A percentile compares a stretch with the other conserved stretches of the same genome.
phyloP scores from a whole-genome alignment of 2,888 invertebrate species.

The Melanostoma mellinum region DNA sequence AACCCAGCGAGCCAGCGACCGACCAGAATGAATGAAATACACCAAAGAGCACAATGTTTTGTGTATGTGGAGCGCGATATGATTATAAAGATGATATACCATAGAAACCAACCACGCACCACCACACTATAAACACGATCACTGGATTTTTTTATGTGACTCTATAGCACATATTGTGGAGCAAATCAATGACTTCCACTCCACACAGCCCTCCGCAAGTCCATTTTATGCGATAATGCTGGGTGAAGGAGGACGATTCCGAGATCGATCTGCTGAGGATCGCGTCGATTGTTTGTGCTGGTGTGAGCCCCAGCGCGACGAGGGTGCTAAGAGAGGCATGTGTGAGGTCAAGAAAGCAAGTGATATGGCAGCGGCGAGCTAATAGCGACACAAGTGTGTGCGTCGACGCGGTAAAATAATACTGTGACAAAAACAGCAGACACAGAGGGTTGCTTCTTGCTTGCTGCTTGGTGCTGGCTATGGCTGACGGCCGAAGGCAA shows the following conservation, averaged over 20 bases:
- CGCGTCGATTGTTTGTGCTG: slow-evolving; percentile 9
- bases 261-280: slow-evolving; percentile 48
- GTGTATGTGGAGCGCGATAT: slow-evolving; percentile 56
- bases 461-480: background rate
- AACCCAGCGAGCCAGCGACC: slow-evolving; percentile 12
- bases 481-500: slow-evolving; percentile 22
- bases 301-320: background rate
- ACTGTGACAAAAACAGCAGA: slow-evolving; percentile 4
- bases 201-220: slow-evolving; percentile 19
- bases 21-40: slow-evolving; percentile 37
- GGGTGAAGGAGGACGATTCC: slow-evolving; percentile 40
- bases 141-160: slow-evolving; percentile 32
- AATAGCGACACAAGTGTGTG: slow-evolving; percentile 18
- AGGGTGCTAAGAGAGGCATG: slow-evolving; percentile 25
- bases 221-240: slow-evolving; percentile 56
- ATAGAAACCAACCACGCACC: slow-evolving; percentile 42
- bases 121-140: slow-evolving; percentile 48
- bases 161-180: slow-evolving; percentile 54
- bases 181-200: slow-evolving; percentile 60
- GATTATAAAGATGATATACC: slow-evolving; percentile 51
- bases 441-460: slow-evolving; percentile 53
- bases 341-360: slow-evolving; percentile 38
- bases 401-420: slow-evolving; percentile 16
- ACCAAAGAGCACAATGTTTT: slow-evolving; percentile 44
- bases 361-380: slow-evolving; percentile 8